Base-by-base conservation (phyloP, 2,113 vertebrate species). In the Spheniscus mendiculus region DNA sequence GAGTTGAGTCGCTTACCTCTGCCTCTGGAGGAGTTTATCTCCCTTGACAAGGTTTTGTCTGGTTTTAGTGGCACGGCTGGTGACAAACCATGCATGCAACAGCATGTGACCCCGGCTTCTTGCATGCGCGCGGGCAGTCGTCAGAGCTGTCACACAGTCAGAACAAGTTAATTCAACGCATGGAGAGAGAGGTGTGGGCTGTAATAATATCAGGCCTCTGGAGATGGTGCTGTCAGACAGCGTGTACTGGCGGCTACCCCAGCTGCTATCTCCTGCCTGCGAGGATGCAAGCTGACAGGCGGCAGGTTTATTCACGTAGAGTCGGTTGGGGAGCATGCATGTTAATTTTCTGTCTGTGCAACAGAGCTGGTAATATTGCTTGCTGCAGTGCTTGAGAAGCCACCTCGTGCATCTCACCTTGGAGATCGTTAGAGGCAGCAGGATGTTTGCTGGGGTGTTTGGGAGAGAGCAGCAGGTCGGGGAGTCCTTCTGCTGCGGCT, bases 111-210 rank as follows among this genome's bases (percentile, higher is more conserved):
- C 98, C 77, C 2, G 29, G 91, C 96, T 97, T 26, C 96, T 93
- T 79, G 94, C 93, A 89, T 96, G 92, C 65, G 32, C 40, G 40
- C 38, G 14, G 95, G 96, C 93, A 83, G 94, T 96, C 81, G 29
- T 93, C 97, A 97, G 97, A 96, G 91, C 97, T 98, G 98, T 98
- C 98, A 98, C 94, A 96, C 80, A 90, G 97, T 98, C 98, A 98
- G 97, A 98, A 98, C 97, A 97, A 98, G 98, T 98, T 98, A 99
- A 98, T 99, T 98, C 98, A 97, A 79, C 4, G 8, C 65, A 66
- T 55, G 96, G 93, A 93, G 92, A 53, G 82, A 45, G 90, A 97
- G 96, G 97, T 94, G 94, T 38, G 58, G 92, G 22, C 87, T 96
- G 96, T 98, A 98, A 98, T 98, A 96, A 98, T 96, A 92, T 10